Conservation (phyloP, 2,888 invertebrate genomes). For the Carpatolechia fugitivella region DNA sequence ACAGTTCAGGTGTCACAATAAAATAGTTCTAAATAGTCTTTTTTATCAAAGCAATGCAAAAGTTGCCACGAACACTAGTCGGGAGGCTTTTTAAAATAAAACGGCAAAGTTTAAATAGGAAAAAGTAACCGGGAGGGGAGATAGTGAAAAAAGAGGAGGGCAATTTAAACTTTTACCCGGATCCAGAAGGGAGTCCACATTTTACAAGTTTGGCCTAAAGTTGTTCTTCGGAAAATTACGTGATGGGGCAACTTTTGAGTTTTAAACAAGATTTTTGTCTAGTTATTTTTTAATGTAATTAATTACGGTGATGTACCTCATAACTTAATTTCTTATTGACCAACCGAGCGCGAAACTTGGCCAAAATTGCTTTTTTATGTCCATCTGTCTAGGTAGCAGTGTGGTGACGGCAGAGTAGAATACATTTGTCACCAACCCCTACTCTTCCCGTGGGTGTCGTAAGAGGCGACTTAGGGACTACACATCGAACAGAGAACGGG, state of each 20-base stretch:
- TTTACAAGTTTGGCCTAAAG: constrained; percentile 67
- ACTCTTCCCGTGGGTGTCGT: no score
- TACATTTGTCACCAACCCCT: no score
- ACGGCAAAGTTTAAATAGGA: constrained; percentile 75
- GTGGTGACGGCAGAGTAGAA: no score
- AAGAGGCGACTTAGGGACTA: no score
- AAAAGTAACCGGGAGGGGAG: constrained; percentile 67
- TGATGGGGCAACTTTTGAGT: constrained; percentile 50
- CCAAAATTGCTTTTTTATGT: no score
- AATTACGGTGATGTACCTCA: not conserved
- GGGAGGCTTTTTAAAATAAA: constrained; percentile 60
- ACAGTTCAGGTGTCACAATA: constrained; percentile 8
- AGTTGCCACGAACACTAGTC: constrained; percentile 36
- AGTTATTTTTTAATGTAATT: not conserved
- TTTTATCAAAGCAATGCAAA: constrained; percentile 36
- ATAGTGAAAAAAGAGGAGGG: constrained; percentile 72
- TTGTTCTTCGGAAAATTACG: constrained; percentile 60
- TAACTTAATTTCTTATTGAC: no score
- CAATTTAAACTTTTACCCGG: constrained; percentile 71
- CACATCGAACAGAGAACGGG: no score
- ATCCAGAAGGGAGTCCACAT: constrained; percentile 43
- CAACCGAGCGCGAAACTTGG: no score
- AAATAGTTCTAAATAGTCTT: constrained; percentile 19
- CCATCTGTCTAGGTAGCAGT: no score
- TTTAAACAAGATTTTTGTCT: constrained; percentile 27